These are phyloP conservation scores for Scaptomyza pallida DNA, from an alignment of 1,140 invertebrate species.

Conservation along the genomic window DNA sequence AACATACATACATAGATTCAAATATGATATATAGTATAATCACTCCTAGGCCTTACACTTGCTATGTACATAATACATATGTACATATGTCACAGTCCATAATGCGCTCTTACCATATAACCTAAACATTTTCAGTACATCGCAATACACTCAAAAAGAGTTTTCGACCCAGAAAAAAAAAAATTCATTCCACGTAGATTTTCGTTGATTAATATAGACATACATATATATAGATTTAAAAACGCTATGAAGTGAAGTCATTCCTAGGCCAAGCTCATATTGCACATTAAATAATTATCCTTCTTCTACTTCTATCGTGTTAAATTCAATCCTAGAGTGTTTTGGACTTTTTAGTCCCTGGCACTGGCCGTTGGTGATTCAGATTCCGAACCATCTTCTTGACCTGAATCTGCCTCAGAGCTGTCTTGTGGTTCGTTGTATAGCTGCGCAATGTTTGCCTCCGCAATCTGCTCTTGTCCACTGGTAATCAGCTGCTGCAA, in stretches of 20 bases:
- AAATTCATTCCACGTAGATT: no score
- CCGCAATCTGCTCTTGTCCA: slow-evolving; percentile 84
- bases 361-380: not conserved
- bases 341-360: not conserved
- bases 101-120: slow-evolving; percentile 29
- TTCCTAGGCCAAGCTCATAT: not conserved
- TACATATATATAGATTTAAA: not conserved
- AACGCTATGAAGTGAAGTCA: not conserved
- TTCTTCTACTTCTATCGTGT: not conserved
- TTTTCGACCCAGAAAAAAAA: not conserved
- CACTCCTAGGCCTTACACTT: not conserved
- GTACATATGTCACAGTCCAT: slow-evolving; percentile 15
- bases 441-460: not conserved
- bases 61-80: not conserved
- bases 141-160: not conserved
- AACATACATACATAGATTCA: slow-evolving; percentile 1
- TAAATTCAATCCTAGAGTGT: not conserved
- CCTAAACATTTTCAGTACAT: slow-evolving; percentile 7
- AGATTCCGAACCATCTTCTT: not conserved
- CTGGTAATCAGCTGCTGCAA: slow-evolving; percentile 85
- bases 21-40: not conserved
- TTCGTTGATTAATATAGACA: no score
- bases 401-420: not conserved
- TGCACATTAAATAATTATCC: not conserved
- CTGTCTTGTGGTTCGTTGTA: not conserved